These are phyloP conservation scores for Luscinia luscinia DNA, from an alignment of 2,797 vertebrate genomes.

Conservation along the genomic window DNA sequence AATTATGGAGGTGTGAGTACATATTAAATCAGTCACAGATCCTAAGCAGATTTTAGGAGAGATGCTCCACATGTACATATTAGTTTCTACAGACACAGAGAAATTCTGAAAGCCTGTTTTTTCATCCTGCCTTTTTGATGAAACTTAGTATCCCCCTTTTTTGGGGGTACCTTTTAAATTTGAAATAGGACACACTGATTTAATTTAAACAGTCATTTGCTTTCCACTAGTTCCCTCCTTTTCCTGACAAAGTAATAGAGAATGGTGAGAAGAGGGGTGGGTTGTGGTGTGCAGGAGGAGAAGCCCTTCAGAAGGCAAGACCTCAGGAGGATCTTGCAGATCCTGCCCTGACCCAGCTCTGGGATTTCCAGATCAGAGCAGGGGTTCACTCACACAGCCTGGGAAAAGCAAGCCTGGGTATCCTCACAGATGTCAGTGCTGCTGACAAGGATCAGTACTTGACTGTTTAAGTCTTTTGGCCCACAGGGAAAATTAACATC, in stretches of 20 bases:
- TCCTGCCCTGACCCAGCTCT: neutral
- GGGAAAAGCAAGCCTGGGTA: neutral
- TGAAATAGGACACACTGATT: neutral
- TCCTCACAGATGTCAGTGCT: neutral
- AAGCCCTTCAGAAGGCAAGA: neutral
- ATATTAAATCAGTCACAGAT: neutral
- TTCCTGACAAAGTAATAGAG: neutral
- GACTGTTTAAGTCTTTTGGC: neutral
- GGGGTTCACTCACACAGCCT: neutral
- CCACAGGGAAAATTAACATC: neutral
- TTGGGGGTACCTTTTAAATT: neutral
- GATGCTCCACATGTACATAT: rapidly evolving
- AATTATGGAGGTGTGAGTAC: neutral
- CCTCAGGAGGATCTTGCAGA: neutral
- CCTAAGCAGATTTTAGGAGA: neutral
- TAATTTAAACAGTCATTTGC: neutral
- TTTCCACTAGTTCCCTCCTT: neutral
- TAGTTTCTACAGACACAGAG: neutral
- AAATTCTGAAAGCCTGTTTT: neutral
- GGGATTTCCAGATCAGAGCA: neutral
- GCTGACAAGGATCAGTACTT: neutral
- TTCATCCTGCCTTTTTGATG: neutral
- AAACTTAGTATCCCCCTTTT: neutral
- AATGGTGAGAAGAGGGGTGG: rapidly evolving
- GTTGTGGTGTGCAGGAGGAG: neutral